A percentile compares a stretch with the other conserved stretches of the same genome.
Evolutionary conservation across 2,888 invertebrate species (phyloP).

Genomic region (Gortyna flavago): DNA sequence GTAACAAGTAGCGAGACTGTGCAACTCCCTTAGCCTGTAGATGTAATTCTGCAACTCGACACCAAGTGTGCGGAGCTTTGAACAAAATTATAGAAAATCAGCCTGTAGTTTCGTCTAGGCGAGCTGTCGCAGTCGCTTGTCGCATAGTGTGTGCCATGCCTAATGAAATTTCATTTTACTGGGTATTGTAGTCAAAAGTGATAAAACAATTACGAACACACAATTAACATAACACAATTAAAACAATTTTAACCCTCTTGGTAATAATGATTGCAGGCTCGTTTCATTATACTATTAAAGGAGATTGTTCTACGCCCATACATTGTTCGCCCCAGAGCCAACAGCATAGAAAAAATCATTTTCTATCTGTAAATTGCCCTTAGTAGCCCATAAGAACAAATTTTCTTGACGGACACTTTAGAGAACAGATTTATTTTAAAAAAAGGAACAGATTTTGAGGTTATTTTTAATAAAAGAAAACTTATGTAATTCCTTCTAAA

Average conservation of each 20-base stretch:
- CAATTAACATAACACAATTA: conserved; percentile 32
- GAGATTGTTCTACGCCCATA: no score
- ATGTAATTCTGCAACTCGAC: not conserved
- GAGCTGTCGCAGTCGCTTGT: not conserved
- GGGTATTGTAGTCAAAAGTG: not conserved
- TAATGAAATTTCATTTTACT: not conserved
- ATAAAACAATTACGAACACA: not conserved
- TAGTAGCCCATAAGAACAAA: no score
- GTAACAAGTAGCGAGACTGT: not conserved
- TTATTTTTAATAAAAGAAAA: no score
- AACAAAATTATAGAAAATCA: not conserved
- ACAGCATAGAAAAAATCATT: no score
- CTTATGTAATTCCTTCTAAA: no score
- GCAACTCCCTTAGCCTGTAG: not conserved
- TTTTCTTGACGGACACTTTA: no score
- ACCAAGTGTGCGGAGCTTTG: not conserved
- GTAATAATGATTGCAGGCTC: conserved; percentile 13
- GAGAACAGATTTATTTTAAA: no score
- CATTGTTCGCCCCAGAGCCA: no score
- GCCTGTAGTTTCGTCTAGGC: not conserved
- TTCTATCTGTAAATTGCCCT: no score
- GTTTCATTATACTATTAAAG: conserved; percentile 5
- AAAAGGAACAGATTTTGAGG: no score
- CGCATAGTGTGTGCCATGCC: not conserved
- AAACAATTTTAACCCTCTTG: conserved; percentile 33